Percentiles rank a stretch among this genome's conserved stretches.
phyloP scores from a whole-genome alignment of 2,113 vertebrate genomes.

The Alces alces region DNA sequence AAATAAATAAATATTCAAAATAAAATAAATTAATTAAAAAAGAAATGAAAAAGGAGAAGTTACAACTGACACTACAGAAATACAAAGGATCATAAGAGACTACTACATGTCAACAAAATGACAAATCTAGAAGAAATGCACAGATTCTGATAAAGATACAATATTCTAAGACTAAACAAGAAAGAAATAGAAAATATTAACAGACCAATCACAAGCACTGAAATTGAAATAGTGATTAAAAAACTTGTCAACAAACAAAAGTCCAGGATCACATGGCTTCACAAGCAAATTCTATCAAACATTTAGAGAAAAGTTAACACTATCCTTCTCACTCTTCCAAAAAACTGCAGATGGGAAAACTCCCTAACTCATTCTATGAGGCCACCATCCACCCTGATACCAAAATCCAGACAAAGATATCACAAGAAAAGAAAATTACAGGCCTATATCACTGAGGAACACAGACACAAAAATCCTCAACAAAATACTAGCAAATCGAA shows the following conservation, averaged over 20 bases:
- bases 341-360: neutral
- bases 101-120: neutral
- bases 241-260: neutral
- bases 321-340: neutral
- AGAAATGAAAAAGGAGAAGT: neutral
- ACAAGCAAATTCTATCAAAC: neutral
- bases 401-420: neutral
- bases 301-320: neutral
- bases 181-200: neutral
- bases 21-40: neutral
- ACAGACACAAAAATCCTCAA: neutral
- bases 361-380: neutral
- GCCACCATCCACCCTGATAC: neutral
- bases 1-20: neutral
- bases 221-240: neutral
- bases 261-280: neutral
- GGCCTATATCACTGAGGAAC: neutral
- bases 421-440: neutral
- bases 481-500: neutral
- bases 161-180: neutral
- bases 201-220: neutral
- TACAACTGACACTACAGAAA: neutral
- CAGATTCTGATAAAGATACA: neutral
- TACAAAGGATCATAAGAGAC: neutral
- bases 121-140: neutral